Percentiles rank a stretch among this genome's conserved stretches.
Evolutionary conservation across 2,888 invertebrate genomes (phyloP).

Genomic region (Mythimna pallens): DNA sequence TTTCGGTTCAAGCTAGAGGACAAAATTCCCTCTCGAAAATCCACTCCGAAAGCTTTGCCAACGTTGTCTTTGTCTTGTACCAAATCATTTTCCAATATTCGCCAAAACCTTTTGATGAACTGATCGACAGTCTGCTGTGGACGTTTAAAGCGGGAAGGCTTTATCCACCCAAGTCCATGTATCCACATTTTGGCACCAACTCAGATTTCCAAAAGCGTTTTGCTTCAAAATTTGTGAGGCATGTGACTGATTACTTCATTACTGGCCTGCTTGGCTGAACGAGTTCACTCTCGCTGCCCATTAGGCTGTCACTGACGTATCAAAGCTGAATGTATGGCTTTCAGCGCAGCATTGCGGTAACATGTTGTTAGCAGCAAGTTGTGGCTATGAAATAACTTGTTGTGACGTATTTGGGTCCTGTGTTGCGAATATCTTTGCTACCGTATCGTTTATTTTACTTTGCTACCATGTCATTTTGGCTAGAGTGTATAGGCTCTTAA

Average conservation of each 20-base stretch:
- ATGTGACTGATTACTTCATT: conserved; percentile 61
- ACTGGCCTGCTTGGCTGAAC: conserved; percentile 42
- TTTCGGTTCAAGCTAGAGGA: neutral
- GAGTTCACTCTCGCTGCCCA: conserved; percentile 51
- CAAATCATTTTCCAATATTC: conserved; percentile 40
- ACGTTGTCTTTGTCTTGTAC: conserved; percentile 21
- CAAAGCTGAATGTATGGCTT: conserved; percentile 55
- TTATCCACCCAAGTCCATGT: conserved; percentile 21
- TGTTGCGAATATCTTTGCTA: neutral
- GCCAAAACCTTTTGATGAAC: conserved; percentile 27
- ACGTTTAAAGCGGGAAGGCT: conserved; percentile 24
- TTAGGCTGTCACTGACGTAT: conserved; percentile 57
- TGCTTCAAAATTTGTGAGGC: conserved; percentile 53
- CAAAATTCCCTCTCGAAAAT: conserved; percentile 14
- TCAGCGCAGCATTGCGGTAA: conserved; percentile 33
- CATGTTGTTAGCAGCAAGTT: conserved; percentile 30
- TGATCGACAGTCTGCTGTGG: conserved; percentile 18
- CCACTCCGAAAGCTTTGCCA: neutral
- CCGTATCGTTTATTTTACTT: neutral
- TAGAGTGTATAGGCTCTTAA: too few relatives aligned
- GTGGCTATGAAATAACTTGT: conserved; percentile 10
- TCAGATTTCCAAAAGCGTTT: conserved; percentile 54
- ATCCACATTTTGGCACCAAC: conserved; percentile 49
- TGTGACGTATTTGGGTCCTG: conserved; percentile 18
- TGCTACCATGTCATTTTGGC: too few relatives aligned